Evolutionary conservation across 2,797 vertebrate species (phyloP).

Genomic region (Molossus alvarezi): DNA sequence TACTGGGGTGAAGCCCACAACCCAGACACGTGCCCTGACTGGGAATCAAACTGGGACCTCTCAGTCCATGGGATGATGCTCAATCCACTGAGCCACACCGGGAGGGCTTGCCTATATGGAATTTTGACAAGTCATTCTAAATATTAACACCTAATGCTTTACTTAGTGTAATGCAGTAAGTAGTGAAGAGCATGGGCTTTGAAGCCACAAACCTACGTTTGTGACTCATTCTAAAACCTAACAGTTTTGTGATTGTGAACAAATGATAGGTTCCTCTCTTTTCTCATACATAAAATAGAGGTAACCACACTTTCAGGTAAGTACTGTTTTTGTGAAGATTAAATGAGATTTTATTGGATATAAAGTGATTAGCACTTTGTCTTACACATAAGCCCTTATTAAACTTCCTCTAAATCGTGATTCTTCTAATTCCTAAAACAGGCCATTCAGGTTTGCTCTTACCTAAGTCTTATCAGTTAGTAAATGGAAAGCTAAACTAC

Average conservation of each 20-base stretch:
- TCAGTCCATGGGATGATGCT: too few relatives aligned
- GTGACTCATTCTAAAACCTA: slow-evolving; percentile 25
- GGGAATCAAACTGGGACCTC: too few relatives aligned
- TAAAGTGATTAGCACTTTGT: slow-evolving; percentile 33
- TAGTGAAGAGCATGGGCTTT: not conserved
- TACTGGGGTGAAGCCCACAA: too few relatives aligned
- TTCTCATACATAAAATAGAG: slow-evolving; percentile 43
- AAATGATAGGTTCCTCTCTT: not conserved
- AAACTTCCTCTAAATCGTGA: not conserved
- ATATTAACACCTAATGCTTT: slow-evolving; percentile 16
- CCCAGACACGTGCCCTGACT: too few relatives aligned
- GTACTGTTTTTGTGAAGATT: slow-evolving; percentile 20
- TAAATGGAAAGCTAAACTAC: not conserved
- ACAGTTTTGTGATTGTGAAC: slow-evolving; percentile 50
- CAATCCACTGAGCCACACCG: too few relatives aligned
- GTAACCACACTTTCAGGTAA: slow-evolving; percentile 24
- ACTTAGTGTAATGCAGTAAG: not conserved
- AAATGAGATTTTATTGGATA: slow-evolving; percentile 6
- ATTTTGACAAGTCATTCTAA: slow-evolving; percentile 43
- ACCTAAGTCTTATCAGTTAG: not conserved
- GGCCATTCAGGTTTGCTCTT: not conserved
- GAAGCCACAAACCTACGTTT: slow-evolving; percentile 25
- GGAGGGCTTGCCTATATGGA: not conserved
- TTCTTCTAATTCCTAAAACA: slow-evolving; percentile 39
- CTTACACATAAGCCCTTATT: not conserved